Evolutionary conservation across 2,797 vertebrate species (phyloP).

Genomic region (Lepus oiostolus): DNA sequence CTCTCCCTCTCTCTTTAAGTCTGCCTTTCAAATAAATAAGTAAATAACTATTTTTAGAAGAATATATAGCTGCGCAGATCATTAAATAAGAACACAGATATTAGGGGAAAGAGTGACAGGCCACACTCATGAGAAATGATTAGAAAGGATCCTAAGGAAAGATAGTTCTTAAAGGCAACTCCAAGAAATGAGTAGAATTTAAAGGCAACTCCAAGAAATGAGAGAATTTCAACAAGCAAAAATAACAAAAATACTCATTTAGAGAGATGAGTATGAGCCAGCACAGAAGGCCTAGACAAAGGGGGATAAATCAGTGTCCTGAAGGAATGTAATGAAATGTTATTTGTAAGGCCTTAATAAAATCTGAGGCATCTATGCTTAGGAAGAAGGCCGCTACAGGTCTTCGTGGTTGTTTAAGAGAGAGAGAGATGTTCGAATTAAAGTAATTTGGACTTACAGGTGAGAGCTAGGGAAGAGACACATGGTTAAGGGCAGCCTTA

Average conservation of each 20-base stretch:
- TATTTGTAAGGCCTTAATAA: not conserved
- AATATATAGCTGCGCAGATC: not conserved
- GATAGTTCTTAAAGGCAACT: not conserved
- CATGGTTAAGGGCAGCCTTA: not conserved
- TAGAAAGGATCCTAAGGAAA: not conserved
- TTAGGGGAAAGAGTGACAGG: not conserved
- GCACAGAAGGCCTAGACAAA: not conserved
- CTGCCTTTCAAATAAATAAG: too few species aligned
- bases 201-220: not conserved
- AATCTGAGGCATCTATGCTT: not conserved
- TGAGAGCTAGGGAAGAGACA: not conserved
- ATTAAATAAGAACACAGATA: not conserved
- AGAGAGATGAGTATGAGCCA: not conserved
- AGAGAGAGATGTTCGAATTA: not conserved
- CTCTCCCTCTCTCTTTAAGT: too few species aligned
- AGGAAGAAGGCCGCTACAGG: not conserved
- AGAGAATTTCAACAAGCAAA: conserved; percentile 48
- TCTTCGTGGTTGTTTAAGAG: not conserved
- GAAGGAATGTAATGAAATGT: not conserved
- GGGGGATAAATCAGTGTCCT: not conserved
- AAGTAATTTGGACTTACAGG: not conserved
- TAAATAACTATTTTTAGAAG: not conserved
- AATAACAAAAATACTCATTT: not conserved
- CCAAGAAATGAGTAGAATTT: not conserved
- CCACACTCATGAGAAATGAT: not conserved